These are phyloP conservation scores for Tachina lurida DNA, from an alignment of 2,888 invertebrate species.

Conservation along the genomic window DNA sequence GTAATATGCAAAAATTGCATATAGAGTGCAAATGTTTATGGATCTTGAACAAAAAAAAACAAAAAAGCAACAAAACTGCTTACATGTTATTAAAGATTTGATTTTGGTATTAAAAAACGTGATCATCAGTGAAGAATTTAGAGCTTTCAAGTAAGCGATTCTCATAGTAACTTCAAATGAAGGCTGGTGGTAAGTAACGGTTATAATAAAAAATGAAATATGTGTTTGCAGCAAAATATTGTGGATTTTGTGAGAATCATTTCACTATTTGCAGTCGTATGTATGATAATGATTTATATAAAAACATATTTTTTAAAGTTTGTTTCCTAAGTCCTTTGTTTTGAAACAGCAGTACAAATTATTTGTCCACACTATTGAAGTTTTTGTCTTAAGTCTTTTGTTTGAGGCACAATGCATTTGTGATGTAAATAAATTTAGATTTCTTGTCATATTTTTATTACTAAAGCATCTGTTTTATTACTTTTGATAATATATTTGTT, in stretches of 20 bases:
- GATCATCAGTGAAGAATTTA: constrained; percentile 69
- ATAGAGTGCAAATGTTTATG: constrained; percentile 78
- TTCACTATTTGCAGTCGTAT: too few relatives aligned
- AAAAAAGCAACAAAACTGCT: constrained; percentile 5
- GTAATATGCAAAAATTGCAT: constrained; percentile 82
- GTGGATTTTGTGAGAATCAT: too few relatives aligned
- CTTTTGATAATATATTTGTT: constrained; percentile 54
- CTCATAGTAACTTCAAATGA: background rate
- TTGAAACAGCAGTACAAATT: too few relatives aligned
- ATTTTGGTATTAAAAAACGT: constrained; percentile 64
- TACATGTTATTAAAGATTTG: constrained; percentile 67
- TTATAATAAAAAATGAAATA: background rate
- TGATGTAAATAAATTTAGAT: constrained; percentile 40
- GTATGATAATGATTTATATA: too few relatives aligned
- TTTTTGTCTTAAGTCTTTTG: constrained; percentile 43
- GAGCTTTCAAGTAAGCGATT: constrained; percentile 45
- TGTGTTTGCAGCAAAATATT: too few relatives aligned
- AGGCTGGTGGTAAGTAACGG: background rate
- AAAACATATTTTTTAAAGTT: too few relatives aligned
- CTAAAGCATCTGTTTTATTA: constrained; percentile 54
- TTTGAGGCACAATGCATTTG: background rate
- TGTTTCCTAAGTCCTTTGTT: too few relatives aligned
- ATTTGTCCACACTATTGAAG: background rate
- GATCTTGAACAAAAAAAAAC: constrained; percentile 31
- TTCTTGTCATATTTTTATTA: constrained; percentile 49